A percentile compares a stretch with the other conserved stretches of the same genome.
Evolutionary conservation across 2,113 vertebrate species (phyloP).

Genomic region (Connochaetes taurinus): DNA sequence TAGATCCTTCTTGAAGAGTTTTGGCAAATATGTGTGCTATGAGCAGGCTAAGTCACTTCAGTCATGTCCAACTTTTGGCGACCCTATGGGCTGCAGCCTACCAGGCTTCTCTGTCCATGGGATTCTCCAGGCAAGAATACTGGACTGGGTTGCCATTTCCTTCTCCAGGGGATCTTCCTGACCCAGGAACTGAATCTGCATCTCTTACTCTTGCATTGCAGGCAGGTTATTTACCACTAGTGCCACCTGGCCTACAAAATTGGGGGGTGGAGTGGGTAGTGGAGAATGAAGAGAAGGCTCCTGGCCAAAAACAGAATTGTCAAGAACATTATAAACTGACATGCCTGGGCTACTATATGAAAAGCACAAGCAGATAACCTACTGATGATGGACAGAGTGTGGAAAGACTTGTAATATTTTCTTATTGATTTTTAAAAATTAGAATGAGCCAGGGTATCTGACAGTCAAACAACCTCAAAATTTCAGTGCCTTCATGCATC

Average conservation of each 20-base stretch:
- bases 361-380: background rate
- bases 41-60: background rate
- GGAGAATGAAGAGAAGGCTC: too few species aligned
- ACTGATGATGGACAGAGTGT: background rate
- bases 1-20: background rate
- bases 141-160: background rate
- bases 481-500: background rate
- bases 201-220: background rate
- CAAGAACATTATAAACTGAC: background rate
- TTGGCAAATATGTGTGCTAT: background rate
- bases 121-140: background rate
- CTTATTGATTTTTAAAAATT: background rate
- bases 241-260: background rate
- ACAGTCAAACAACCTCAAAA: background rate
- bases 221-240: background rate
- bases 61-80: background rate
- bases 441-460: background rate
- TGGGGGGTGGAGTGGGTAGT: rapidly evolving
- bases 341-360: background rate
- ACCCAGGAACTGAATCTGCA: background rate
- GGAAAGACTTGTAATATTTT: background rate
- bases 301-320: background rate
- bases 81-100: background rate
- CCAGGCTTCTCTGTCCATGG: background rate
- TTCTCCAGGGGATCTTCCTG: background rate